A percentile compares a stretch with the other conserved stretches of the same genome.
Conservation (phyloP, 2,113 vertebrate genomes). For the Oreochromis aureus region DNA sequence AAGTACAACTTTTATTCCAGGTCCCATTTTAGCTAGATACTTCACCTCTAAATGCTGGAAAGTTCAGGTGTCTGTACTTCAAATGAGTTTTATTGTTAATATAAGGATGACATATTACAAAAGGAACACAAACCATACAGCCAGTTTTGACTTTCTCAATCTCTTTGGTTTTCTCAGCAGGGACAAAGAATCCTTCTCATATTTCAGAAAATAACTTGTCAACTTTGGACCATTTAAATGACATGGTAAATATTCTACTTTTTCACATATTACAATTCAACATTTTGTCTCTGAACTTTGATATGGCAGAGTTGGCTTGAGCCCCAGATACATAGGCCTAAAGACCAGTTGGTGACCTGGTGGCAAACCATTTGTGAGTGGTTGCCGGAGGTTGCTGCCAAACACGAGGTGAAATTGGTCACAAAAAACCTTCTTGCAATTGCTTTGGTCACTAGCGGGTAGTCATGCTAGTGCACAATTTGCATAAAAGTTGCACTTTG, state of each 20-base stretch:
- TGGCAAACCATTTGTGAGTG: neutral
- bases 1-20: neutral
- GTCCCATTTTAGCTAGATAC: rapidly evolving
- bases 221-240: neutral
- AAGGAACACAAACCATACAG: rapidly evolving
- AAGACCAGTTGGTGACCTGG: neutral
- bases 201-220: neutral
- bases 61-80: neutral
- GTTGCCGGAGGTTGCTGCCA: rapidly evolving
- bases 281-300: neutral
- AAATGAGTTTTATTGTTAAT: neutral
- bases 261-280: neutral
- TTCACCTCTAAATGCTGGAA: neutral
- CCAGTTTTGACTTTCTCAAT: neutral
- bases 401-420: neutral
- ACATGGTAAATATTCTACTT: neutral
- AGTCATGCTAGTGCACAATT: neutral
- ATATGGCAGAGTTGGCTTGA: neutral
- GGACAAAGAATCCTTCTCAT: neutral
- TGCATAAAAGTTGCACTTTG: neutral
- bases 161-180: neutral
- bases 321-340: rapidly evolving
- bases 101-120: neutral
- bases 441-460: neutral
- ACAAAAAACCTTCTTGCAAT: neutral